Evolutionary conservation across 1,140 invertebrate species (phyloP).

Genomic region (Saccostrea glomerata): DNA sequence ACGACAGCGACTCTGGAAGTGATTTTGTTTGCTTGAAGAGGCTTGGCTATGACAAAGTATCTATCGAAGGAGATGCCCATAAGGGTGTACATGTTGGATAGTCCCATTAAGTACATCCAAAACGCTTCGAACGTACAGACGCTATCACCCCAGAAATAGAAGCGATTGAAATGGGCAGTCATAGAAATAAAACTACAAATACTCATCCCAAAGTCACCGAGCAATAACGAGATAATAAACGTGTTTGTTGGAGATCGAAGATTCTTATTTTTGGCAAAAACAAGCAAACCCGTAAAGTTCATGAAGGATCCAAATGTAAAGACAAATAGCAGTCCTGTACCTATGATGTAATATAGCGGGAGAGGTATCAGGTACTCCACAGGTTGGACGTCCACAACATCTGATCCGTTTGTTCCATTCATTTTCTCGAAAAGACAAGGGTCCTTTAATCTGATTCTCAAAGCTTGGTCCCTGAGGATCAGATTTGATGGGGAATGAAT

Average conservation of each 20-base stretch:
- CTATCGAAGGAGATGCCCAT: slow-evolving; percentile 67
- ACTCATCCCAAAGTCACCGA: slow-evolving; percentile 64
- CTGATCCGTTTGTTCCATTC: not conserved
- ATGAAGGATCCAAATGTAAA: not conserved
- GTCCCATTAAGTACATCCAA: slow-evolving; percentile 64
- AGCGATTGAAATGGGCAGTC: slow-evolving; percentile 53
- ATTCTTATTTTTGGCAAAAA: slow-evolving; percentile 65
- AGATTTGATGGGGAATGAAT: too few species aligned
- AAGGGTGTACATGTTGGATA: slow-evolving; percentile 66
- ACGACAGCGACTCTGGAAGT: slow-evolving; percentile 54
- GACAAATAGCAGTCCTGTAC: not conserved
- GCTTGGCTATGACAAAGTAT: slow-evolving; percentile 69
- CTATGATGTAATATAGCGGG: slow-evolving; percentile 10
- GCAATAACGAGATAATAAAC: slow-evolving; percentile 64
- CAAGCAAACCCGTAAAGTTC: slow-evolving; percentile 49
- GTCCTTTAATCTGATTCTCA: not conserved
- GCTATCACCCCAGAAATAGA: slow-evolving; percentile 61
- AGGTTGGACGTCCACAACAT: not conserved
- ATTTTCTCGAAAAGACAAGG: not conserved
- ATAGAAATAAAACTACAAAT: slow-evolving; percentile 50
- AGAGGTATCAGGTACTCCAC: not conserved
- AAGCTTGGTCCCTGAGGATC: not conserved
- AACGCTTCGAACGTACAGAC: slow-evolving; percentile 65
- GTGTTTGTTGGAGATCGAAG: slow-evolving; percentile 69
- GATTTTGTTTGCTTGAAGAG: slow-evolving; percentile 60